A percentile compares a stretch with the other conserved stretches of the same genome.
These are phyloP conservation scores for Epicampocera succincta DNA, from an alignment of 2,888 invertebrate genomes.

Conservation along the genomic window DNA sequence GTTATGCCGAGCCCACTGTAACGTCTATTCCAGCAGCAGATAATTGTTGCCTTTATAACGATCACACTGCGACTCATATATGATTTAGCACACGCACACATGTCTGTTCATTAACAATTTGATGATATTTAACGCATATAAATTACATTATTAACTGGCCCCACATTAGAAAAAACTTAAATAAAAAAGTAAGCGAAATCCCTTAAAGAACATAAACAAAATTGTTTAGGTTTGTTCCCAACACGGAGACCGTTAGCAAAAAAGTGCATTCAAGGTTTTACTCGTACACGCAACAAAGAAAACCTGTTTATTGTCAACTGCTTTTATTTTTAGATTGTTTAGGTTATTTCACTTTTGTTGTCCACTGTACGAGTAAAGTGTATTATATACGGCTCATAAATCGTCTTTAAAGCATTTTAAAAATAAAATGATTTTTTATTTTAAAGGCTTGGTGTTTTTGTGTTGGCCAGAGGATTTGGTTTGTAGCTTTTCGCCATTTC, in stretches of 20 bases:
- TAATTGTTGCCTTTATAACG: slow-evolving; percentile 17
- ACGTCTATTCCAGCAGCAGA: slow-evolving; percentile 17
- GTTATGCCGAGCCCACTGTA: too few species aligned
- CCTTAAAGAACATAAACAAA: slow-evolving; percentile 22
- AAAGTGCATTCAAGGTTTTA: too few species aligned
- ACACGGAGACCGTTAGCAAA: background rate
- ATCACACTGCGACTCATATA: background rate
- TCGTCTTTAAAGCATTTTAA: slow-evolving; percentile 16
- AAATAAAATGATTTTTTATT: slow-evolving; percentile 4
- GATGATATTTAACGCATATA: slow-evolving; percentile 59
- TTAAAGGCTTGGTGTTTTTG: slow-evolving; percentile 48
- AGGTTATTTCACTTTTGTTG: background rate
- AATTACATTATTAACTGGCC: slow-evolving; percentile 49
- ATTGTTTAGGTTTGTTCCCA: background rate
- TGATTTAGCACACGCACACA: slow-evolving; percentile 10
- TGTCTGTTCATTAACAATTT: slow-evolving; percentile 38
- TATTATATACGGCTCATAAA: slow-evolving; percentile 23
- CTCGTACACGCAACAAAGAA: background rate
- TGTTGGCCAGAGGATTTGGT: slow-evolving; percentile 28
- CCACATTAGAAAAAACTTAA: slow-evolving; percentile 3
- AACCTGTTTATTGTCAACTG: slow-evolving; percentile 33
- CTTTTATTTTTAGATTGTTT: background rate
- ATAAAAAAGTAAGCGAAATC: slow-evolving; percentile 7
- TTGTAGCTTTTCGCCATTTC: slow-evolving; percentile 3
- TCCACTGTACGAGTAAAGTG: slow-evolving; percentile 33